These are phyloP conservation scores for Mimachlamys varia DNA, from an alignment of 2,888 invertebrate genomes.

Conservation along the genomic window DNA sequence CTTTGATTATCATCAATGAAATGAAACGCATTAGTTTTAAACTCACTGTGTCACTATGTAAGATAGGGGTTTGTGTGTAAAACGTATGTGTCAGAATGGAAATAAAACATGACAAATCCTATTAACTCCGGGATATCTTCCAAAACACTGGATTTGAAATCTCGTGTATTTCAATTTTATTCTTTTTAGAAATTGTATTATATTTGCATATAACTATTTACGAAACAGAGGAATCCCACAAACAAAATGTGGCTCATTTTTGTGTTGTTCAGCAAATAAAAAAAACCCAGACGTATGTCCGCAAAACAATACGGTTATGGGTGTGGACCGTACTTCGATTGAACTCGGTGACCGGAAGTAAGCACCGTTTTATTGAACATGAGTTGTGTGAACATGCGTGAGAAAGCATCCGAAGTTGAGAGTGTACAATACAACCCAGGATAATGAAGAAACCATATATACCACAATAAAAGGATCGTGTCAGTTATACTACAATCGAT, in stretches of 20 bases:
- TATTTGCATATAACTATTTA: too few species aligned
- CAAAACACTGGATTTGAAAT: neutral
- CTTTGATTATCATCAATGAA: neutral
- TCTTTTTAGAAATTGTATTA: too few species aligned
- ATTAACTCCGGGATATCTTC: neutral
- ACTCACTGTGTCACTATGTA: neutral
- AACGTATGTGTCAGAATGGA: neutral
- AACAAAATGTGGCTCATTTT: neutral
- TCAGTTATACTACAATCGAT: neutral
- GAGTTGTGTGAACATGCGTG: neutral
- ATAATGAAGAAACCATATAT: neutral
- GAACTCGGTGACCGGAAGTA: constrained; percentile 2
- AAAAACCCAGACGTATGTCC: neutral
- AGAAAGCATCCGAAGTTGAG: neutral
- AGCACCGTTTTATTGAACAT: neutral
- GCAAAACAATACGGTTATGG: neutral
- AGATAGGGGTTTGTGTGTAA: neutral
- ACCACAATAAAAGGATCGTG: neutral
- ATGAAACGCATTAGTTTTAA: neutral
- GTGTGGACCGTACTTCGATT: constrained; percentile 5
- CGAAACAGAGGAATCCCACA: neutral
- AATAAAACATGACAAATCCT: neutral
- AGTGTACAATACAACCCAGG: neutral
- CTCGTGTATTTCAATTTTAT: neutral
- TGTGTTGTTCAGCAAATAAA: neutral